Base-by-base conservation (phyloP, 2,888 invertebrate species). In the Rhagium mordax region DNA sequence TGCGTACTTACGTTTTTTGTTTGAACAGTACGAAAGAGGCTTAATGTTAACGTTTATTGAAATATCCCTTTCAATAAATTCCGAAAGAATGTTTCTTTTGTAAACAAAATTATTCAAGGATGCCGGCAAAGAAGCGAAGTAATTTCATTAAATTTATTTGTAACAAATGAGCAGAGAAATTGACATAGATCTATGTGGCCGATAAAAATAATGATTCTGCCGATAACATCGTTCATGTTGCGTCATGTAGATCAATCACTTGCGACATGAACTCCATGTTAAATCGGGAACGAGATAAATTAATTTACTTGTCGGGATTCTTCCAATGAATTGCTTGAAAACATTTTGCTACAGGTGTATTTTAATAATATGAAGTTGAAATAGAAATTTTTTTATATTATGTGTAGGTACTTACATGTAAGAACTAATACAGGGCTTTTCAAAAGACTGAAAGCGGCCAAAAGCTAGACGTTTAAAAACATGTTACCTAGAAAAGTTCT, bases 181-280 rank as follows among this genome's bases (percentile, higher is more conserved):
- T 68, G 68, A 68, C 68, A 70, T 15, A 70, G 70, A 70, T 70
- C 62, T 64, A 70, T 64, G 47, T 27, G 48, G 27, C 24, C 64
- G 70, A 70, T 70, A 70, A 64, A 62, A 70, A 70, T 70, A 70
- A 70, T 57, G 55, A 57, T 64, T 64, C 21, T 15, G 53, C 55
- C 48, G 70, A 70, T 70, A 57, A 47, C 62, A 64, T 70, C 70
- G 55, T 51, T 53, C 64, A 64, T 64, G 57, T 70, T 64, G 24
- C 57, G 64, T 70, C 70, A 70, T 64, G 62, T 62, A 62, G 70
- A 70, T 70, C 70, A 70, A 70, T 64, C 62, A 53, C 18, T 15
- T 18, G 33, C 59, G 59, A 68, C 27, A 47, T 20, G 68, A 68
- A 27, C 48, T 60, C 49, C 51, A 27, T 60, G 33, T 18, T 18